Conservation (phyloP, 2,113 vertebrate genomes). For the Anarrhichthys ocellatus region DNA sequence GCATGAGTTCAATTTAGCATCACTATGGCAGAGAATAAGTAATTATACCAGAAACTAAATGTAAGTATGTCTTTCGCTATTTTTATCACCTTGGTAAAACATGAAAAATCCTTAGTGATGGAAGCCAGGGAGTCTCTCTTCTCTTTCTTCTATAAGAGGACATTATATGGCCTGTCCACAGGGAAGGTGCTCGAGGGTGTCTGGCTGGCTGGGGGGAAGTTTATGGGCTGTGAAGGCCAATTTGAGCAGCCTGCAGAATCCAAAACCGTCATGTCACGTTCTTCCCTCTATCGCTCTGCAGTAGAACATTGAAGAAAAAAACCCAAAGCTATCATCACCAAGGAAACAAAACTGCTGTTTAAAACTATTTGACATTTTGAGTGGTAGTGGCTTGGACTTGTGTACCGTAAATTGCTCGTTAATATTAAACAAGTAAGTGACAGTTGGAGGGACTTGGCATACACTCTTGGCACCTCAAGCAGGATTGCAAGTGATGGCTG, state of each 20-base stretch:
- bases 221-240: conserved; percentile 81
- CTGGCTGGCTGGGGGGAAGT: conserved; percentile 58
- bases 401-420: conserved; percentile 72
- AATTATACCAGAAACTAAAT: conserved; percentile 41
- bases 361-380: conserved; percentile 33
- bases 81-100: conserved; percentile 19
- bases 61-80: conserved; percentile 13
- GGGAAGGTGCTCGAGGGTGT: conserved; percentile 60
- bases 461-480: conserved; percentile 53
- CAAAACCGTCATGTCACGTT: conserved; percentile 55
- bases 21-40: conserved; percentile 25
- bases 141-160: conserved; percentile 56
- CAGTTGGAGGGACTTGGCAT: conserved; percentile 78
- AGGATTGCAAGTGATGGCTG: conserved; percentile 61
- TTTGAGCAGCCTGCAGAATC: conserved; percentile 66
- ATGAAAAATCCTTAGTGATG: conserved; percentile 15
- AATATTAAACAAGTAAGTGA: conserved; percentile 80
- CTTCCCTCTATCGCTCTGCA: conserved; percentile 39
- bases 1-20: conserved; percentile 14
- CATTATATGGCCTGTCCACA: conserved; percentile 63
- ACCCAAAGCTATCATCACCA: conserved; percentile 14
- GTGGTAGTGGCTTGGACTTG: conserved; percentile 40
- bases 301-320: conserved; percentile 16
- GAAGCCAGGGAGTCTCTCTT: conserved; percentile 37
- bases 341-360: conserved; percentile 41